Evolutionary conservation across 2,797 vertebrate genomes (phyloP).

Genomic region (Brachyalestes nurse): DNA sequence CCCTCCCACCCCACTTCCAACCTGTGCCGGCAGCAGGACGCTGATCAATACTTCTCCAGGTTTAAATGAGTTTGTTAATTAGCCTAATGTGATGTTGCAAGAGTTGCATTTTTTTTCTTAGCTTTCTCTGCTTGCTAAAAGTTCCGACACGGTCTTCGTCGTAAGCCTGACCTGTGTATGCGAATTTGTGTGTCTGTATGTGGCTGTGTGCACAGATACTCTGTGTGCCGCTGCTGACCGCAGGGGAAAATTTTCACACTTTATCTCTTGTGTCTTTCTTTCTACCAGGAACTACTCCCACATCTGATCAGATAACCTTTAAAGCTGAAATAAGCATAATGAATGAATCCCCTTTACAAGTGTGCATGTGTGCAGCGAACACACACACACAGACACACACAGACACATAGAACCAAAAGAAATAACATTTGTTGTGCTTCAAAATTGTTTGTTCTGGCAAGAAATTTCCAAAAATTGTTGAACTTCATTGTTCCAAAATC

Average conservation of each 20-base stretch:
- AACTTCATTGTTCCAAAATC: neutral
- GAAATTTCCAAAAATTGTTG: too few species aligned
- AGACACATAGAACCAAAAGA: neutral
- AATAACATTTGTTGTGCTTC: neutral
- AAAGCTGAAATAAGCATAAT: conserved; percentile 83
- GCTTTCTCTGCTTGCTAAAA: conserved; percentile 1
- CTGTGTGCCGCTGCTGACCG: conserved; percentile 75
- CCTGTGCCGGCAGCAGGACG: neutral
- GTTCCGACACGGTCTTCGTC: conserved; percentile 18
- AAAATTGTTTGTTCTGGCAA: neutral
- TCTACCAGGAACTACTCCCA: conserved; percentile 76
- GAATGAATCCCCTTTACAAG: conserved; percentile 54
- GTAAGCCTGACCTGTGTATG: conserved; percentile 11
- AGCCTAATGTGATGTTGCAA: conserved; percentile 78
- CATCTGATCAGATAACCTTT: conserved; percentile 79
- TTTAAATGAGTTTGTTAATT: conserved; percentile 82
- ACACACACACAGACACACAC: neutral
- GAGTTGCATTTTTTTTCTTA: conserved; percentile 52
- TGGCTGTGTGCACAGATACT: conserved; percentile 29
- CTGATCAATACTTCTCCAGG: conserved; percentile 78
- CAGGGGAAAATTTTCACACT: conserved; percentile 75
- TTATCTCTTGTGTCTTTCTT: conserved; percentile 78
- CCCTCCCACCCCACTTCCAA: neutral
- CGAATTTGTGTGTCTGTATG: conserved; percentile 33
- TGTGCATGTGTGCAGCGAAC: neutral